Evolutionary conservation across 2,113 vertebrate species (phyloP).

Genomic region (Myotis davidii): DNA sequence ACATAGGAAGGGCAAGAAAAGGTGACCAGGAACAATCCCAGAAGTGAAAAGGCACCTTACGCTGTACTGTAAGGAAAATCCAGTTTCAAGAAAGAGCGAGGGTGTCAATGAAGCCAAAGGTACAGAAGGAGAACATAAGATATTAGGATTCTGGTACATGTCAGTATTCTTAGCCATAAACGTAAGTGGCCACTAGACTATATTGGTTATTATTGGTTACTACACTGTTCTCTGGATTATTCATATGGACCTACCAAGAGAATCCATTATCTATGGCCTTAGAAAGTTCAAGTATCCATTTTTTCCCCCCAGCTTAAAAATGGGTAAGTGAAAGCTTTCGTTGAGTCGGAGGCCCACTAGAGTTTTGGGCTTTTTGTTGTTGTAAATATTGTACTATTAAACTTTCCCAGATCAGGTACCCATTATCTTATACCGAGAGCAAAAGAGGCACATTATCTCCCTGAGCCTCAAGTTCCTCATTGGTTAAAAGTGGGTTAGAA

Average conservation of each 20-base stretch:
- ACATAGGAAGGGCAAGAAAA: not conserved
- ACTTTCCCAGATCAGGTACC: not conserved
- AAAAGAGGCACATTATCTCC: not conserved
- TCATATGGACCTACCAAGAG: not conserved
- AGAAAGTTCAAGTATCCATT: slow-evolving; percentile 13
- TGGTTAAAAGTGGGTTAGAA: slow-evolving; percentile 9
- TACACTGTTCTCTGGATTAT: not conserved
- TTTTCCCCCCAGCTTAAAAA: not conserved
- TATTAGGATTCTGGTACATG: not conserved
- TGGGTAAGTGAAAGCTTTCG: slow-evolving; percentile 33
- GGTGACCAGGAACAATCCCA: not conserved
- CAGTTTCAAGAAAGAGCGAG: not conserved
- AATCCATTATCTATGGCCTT: slow-evolving; percentile 29
- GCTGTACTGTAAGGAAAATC: not conserved
- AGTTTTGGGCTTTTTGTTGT: not conserved
- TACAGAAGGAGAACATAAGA: not conserved
- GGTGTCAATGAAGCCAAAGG: not conserved
- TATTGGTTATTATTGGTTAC: slow-evolving; percentile 45
- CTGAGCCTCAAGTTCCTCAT: not conserved
- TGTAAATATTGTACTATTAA: slow-evolving; percentile 23
- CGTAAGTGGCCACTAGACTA: not conserved
- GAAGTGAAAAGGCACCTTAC: not conserved
- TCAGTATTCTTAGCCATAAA: not conserved
- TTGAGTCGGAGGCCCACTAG: not conserved
- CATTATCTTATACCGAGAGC: not conserved